Percentiles rank a stretch among this genome's conserved stretches.
These are phyloP conservation scores for Drosophila pachea DNA, from an alignment of 1,140 invertebrate genomes.

Conservation along the genomic window DNA sequence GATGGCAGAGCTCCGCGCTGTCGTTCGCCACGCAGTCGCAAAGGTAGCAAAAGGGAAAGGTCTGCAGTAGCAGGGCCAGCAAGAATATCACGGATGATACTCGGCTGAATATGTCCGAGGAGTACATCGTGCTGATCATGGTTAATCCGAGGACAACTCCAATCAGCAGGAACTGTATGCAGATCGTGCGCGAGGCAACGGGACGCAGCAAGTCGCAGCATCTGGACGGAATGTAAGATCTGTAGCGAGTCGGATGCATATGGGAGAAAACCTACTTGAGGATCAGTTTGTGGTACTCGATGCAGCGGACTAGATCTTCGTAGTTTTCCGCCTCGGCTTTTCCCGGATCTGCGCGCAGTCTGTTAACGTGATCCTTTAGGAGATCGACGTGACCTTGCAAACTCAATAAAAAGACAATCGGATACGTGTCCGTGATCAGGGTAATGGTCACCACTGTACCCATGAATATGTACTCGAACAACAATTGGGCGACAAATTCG, in stretches of 20 bases:
- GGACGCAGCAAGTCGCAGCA: conserved; percentile 9
- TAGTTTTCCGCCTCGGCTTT: conserved; percentile 40
- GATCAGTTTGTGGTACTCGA: conserved; percentile 44
- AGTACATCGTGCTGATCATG: conserved; percentile 4
- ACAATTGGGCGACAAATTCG: conserved; percentile 39
- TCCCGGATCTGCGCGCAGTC: conserved; percentile 24
- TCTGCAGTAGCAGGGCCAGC: conserved; percentile 7
- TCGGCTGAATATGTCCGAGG: neutral
- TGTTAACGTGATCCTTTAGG: conserved; percentile 37
- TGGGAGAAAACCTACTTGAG: too few relatives aligned
- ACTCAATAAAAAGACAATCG: conserved; percentile 33
- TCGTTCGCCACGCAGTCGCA: conserved; percentile 4
- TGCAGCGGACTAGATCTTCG: conserved; percentile 49
- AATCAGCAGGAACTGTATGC: conserved; percentile 23
- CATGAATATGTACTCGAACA: conserved; percentile 13
- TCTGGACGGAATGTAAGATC: too few relatives aligned
- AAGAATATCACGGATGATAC: conserved; percentile 3
- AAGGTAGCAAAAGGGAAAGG: conserved; percentile 23
- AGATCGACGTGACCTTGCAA: conserved; percentile 45
- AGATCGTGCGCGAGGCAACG: conserved; percentile 4
- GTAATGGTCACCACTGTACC: conserved; percentile 10
- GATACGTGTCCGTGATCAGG: conserved; percentile 31
- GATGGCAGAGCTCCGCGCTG: neutral
- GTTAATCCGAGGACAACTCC: conserved; percentile 11
- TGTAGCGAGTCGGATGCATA: too few relatives aligned